Percentiles rank a stretch among this genome's conserved stretches.
Conservation (phyloP, 1,140 invertebrate genomes). For the Euschistus heros region DNA sequence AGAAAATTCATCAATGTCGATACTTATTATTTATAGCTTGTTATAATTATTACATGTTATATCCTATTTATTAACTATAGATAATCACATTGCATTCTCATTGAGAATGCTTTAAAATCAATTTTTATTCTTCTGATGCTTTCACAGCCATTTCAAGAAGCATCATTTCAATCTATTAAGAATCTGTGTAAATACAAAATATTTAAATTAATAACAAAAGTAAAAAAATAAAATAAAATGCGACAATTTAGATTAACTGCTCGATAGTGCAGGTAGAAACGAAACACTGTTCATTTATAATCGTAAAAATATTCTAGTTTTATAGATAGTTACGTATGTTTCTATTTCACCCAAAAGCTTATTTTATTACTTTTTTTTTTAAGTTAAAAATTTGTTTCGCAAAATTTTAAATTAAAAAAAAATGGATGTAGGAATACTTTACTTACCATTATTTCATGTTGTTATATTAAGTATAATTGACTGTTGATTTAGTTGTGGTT, state of each 20-base stretch:
- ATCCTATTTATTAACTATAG: background rate
- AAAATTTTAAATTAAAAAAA: too few species aligned
- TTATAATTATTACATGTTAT: background rate
- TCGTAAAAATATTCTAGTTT: slow-evolving; percentile 6
- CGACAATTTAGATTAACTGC: background rate
- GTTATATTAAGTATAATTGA: too few species aligned
- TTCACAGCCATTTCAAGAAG: slow-evolving; percentile 4
- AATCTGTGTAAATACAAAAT: slow-evolving; percentile 5
- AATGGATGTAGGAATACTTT: too few species aligned
- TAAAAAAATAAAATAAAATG: background rate
- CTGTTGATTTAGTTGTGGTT: too few species aligned
- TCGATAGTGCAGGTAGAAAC: slow-evolving; percentile 3
- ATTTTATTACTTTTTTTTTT: too few species aligned
- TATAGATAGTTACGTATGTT: background rate
- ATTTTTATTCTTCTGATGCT: slow-evolving; percentile 4
- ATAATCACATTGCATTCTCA: background rate
- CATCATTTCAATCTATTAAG: background rate
- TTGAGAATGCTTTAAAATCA: slow-evolving; percentile 2
- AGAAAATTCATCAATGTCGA: background rate
- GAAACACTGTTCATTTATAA: slow-evolving; percentile 2
- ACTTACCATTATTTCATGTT: too few species aligned
- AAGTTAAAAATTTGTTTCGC: too few species aligned
- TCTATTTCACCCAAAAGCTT: too few species aligned
- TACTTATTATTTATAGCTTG: slow-evolving; percentile 14
- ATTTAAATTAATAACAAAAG: slow-evolving; percentile 6